Conservation (phyloP, 2,888 invertebrate genomes). For the Tipula helvola region DNA sequence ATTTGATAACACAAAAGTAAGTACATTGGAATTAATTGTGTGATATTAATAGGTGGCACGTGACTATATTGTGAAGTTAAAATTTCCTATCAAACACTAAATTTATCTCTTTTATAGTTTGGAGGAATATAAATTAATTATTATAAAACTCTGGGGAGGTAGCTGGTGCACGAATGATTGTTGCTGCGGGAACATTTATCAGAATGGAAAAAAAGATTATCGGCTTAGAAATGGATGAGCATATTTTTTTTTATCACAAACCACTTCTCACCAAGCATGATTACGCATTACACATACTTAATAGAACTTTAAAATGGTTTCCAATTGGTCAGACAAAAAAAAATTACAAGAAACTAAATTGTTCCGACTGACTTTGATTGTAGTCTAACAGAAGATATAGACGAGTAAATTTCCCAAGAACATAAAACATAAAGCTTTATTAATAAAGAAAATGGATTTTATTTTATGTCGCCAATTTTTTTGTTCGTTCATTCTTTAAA, state of each 20-base stretch:
- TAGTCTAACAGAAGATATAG: neutral
- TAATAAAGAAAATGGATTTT: neutral
- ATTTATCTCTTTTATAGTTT: neutral
- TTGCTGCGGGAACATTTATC: neutral
- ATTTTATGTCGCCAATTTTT: neutral
- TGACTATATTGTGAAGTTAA: neutral
- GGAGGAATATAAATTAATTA: neutral
- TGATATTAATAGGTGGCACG: slow-evolving; percentile 8
- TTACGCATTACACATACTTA: no score
- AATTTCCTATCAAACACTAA: neutral
- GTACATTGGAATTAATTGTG: slow-evolving; percentile 5
- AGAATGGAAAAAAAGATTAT: neutral
- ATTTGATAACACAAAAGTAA: slow-evolving; percentile 4
- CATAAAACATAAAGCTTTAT: neutral
- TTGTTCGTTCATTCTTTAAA: neutral
- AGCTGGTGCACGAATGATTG: neutral
- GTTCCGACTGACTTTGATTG: neutral
- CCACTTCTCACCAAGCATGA: no score
- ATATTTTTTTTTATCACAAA: no score
- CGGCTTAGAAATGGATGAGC: no score
- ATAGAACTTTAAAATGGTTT: neutral
- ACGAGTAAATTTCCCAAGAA: neutral
- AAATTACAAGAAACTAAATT: neutral
- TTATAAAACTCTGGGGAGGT: neutral
- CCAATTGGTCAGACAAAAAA: neutral